Percentiles rank a stretch among this genome's conserved stretches.
These are phyloP conservation scores for Euclidia mi DNA, from an alignment of 2,888 invertebrate species.

Conservation along the genomic window DNA sequence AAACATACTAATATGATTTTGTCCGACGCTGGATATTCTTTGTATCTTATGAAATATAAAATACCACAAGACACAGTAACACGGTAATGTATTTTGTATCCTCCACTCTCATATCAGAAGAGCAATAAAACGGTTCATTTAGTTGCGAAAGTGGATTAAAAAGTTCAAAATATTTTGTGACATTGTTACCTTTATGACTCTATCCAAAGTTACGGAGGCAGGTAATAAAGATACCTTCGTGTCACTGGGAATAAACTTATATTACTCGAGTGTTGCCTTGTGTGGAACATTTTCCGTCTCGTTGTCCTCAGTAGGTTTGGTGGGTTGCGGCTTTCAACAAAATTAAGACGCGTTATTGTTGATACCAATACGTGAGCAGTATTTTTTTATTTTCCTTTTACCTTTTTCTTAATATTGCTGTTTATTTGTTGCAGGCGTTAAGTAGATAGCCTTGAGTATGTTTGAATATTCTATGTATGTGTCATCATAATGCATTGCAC, in stretches of 20 bases:
- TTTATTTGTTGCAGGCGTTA: too few relatives aligned
- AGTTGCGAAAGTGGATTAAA: constrained; percentile 39
- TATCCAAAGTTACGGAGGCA: constrained; percentile 35
- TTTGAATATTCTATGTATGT: too few relatives aligned
- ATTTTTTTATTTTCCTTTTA: background rate
- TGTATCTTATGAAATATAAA: too few relatives aligned
- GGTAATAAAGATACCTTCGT: constrained; percentile 47
- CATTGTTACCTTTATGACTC: constrained; percentile 49
- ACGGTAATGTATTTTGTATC: background rate
- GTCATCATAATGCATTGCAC: too few relatives aligned
- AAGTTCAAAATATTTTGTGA: constrained; percentile 43
- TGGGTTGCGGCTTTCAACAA: constrained; percentile 37
- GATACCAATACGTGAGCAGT: background rate
- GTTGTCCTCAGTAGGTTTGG: constrained; percentile 20
- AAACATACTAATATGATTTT: too few relatives aligned
- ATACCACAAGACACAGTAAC: too few relatives aligned
- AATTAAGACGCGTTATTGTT: constrained; percentile 20
- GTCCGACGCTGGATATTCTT: too few relatives aligned
- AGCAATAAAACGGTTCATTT: constrained; percentile 17
- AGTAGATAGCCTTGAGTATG: too few relatives aligned
- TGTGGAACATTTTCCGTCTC: constrained; percentile 35
- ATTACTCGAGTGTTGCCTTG: constrained; percentile 45
- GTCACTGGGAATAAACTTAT: constrained; percentile 49
- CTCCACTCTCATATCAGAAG: background rate
- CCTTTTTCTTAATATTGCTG: too few relatives aligned